Evolutionary conservation across 1,140 invertebrate genomes (phyloP), one percentile per base, ranked within the genome.

Genomic region (Aphelenchoides fujianensis): DNA sequence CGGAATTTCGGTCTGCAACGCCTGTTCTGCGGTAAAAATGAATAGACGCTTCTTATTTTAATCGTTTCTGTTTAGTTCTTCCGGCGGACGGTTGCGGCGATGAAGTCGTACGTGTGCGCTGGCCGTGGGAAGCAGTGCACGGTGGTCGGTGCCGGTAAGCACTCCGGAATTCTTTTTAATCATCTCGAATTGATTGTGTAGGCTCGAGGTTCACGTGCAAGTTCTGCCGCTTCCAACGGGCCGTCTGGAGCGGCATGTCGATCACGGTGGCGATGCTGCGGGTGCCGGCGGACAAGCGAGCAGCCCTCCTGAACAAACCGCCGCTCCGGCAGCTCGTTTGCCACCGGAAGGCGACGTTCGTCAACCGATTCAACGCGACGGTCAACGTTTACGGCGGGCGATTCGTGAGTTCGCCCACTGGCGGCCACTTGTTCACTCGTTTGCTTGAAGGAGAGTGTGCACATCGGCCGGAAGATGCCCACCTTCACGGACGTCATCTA

Each of bases 301-400:
- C 1, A 31, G 12, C n/a, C n/a, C 1, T 3, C 16, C 36, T 66
- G 2, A 36, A 5, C 3, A 36, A 55, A 35, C 63, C 7, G 63
- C 63, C 36, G 27, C 32, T 66, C 12, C 63, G 31, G 2, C 16
- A 16, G 23, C 32, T 66, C 36, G 53, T 66, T 2, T n/a, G 12
- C 32, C 36, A 37, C 27, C 63, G 63, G 7, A 66, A 66, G 2
- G 63, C 63, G 12, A 66, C 63, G 16, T 66, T 66, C 31, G 63
- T 66, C 1, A 37, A 66, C 2, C 16, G 63, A 66, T 66, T 66
- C 34, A n/a, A 37, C 2, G 63, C 63, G 12, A 66, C 31, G 9
- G 31, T 66, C 27, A 66, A 66, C 16, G 36, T 37, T 37, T 36
- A 66, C 63, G 63, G 36, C 34, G 63, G 63, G 23, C 63, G 63